Evolutionary conservation across 2,113 vertebrate species (phyloP), one percentile per base, ranked within the genome.

Genomic region (Eublepharis macularius): DNA sequence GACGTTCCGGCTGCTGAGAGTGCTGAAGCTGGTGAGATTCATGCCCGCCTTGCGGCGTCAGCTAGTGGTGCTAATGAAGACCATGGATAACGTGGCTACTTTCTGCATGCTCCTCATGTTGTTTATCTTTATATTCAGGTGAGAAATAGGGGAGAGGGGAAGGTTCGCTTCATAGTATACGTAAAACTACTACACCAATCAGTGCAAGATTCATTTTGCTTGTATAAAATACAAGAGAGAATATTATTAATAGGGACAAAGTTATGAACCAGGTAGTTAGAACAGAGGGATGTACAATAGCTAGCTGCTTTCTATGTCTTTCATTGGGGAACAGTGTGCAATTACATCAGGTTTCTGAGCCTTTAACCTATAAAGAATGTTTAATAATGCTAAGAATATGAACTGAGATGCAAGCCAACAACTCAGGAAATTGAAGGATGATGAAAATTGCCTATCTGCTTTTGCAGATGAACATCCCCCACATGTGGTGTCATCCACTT

Each of bases 81-180:
- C 98, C 80, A 99, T 99, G 98, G 98, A 99, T 95, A 99, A 99
- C 0, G 98, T 99, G 94, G 98, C 98, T 92, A 99, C 98, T 32
- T 99, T 99, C 96, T 99, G 98, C 93, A 99, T 99, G 98, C 96
- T 99, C 3, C 98, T 99, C 70, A 99, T 99, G 98, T 98, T 99
- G 72, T 99, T 99, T 96, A 99, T 99, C 95, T 99, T 99, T 94
- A 99, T 99, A 91, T 99, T 99, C 96, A 99, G 98, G 98, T 99
- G 91, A 93, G 92, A 41, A 88, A 29, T 63, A 10, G 54, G 54
- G 54, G 54, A 21, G 19, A 6, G 17, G 73, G 6, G 43, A 19
- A 81, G 60, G 14, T 43, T 13, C 41, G 6, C 76, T 70, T 21
- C 19, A 0, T 9, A 51, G 57, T 65, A 88, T 5, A 2, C 3